phyloP scores from a whole-genome alignment of 1,140 invertebrate genomes.

The Galendromus occidentalis region DNA sequence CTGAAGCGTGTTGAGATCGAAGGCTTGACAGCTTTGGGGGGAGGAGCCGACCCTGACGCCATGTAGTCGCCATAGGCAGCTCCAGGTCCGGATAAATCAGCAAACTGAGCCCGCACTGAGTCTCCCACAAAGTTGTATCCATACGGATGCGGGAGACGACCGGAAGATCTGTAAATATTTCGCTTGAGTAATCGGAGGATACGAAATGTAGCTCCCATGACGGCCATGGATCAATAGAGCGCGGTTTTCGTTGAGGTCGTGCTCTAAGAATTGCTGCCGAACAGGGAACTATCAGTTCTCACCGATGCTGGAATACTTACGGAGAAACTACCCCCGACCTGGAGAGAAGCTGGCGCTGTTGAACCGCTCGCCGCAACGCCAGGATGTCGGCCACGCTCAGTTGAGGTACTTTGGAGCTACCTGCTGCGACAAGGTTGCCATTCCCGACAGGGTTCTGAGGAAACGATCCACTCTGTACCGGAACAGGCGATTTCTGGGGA shows the following conservation, averaged over 20 bases:
- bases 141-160: neutral
- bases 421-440: neutral
- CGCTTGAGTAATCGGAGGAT: neutral
- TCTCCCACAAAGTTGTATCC: too few relatives aligned
- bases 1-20: slow-evolving; percentile 4
- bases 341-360: neutral
- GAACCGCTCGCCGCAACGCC: neutral
- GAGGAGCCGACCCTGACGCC: neutral
- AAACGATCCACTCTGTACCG: too few relatives aligned
- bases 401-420: neutral
- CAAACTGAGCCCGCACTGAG: too few relatives aligned
- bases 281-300: too few relatives aligned
- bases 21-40: neutral
- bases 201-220: neutral
- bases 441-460: too few relatives aligned
- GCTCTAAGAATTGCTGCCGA: too few relatives aligned
- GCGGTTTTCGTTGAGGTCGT: too few relatives aligned
- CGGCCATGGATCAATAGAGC: too few relatives aligned
- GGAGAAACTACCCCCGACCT: neutral
- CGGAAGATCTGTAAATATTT: neutral
- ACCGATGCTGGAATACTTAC: neutral
- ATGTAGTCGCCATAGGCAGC: neutral
- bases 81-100: too few relatives aligned
- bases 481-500: too few relatives aligned
- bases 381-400: slow-evolving; percentile 3